A percentile compares a stretch with the other conserved stretches of the same genome.
These are phyloP conservation scores for Edolisoma coerulescens DNA, from an alignment of 2,113 vertebrate genomes.

Conservation along the genomic window DNA sequence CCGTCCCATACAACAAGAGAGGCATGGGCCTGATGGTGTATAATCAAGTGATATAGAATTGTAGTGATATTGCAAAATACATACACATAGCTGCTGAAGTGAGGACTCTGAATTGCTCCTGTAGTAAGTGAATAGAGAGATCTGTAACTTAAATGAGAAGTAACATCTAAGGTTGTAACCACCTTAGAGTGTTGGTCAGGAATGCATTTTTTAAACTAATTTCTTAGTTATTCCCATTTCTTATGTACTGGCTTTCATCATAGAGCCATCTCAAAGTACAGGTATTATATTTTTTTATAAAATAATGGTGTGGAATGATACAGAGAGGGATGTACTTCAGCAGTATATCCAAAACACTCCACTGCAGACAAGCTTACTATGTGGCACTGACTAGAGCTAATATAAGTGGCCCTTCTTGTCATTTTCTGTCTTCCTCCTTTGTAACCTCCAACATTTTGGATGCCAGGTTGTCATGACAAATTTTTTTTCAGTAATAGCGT, in stretches of 20 bases:
- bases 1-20: not conserved
- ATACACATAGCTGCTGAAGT: not conserved
- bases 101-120: not conserved
- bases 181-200: not conserved
- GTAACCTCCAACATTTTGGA: not conserved
- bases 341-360: not conserved
- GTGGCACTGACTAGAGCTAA: not conserved
- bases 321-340: not conserved
- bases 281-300: not conserved
- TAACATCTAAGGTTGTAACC: not conserved
- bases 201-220: not conserved
- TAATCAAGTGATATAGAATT: not conserved
- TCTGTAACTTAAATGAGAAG: not conserved
- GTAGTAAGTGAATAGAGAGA: not conserved
- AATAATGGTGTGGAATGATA: not conserved
- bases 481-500: not conserved
- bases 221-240: not conserved
- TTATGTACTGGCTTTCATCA: not conserved
- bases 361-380: not conserved
- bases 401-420: not conserved
- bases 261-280: not conserved
- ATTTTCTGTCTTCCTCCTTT: not conserved
- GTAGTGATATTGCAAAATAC: not conserved
- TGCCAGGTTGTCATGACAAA: not conserved
- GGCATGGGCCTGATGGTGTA: not conserved